These are phyloP conservation scores for Thamnophis elegans DNA, from an alignment of 2,797 vertebrate species.

Conservation along the genomic window DNA sequence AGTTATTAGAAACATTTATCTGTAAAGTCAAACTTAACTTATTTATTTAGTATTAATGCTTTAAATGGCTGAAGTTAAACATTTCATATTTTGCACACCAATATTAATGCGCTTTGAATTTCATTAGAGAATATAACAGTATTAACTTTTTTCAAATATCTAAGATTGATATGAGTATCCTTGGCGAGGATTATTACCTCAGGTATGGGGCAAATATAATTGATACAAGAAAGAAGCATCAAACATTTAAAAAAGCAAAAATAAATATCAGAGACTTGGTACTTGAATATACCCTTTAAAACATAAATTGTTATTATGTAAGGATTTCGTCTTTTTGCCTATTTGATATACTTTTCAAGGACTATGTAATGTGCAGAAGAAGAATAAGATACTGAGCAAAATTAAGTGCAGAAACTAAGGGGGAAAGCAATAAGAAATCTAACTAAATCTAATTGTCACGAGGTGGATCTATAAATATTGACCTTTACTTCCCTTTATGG, in stretches of 20 bases:
- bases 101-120: constrained; percentile 1
- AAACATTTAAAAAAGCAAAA: neutral
- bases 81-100: neutral
- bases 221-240: neutral
- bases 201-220: neutral
- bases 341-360: neutral
- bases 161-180: neutral
- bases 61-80: neutral
- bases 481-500: neutral
- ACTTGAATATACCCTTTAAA: neutral
- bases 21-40: neutral
- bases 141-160: neutral
- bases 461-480: neutral
- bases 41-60: neutral
- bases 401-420: neutral
- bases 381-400: neutral
- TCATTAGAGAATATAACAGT: constrained; percentile 29
- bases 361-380: neutral
- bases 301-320: neutral
- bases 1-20: neutral
- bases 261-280: neutral
- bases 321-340: neutral
- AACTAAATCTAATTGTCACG: neutral
- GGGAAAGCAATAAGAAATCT: neutral
- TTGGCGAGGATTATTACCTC: neutral